phyloP scores from a whole-genome alignment of 1,140 invertebrate species.

The Drosophila arawakana region DNA sequence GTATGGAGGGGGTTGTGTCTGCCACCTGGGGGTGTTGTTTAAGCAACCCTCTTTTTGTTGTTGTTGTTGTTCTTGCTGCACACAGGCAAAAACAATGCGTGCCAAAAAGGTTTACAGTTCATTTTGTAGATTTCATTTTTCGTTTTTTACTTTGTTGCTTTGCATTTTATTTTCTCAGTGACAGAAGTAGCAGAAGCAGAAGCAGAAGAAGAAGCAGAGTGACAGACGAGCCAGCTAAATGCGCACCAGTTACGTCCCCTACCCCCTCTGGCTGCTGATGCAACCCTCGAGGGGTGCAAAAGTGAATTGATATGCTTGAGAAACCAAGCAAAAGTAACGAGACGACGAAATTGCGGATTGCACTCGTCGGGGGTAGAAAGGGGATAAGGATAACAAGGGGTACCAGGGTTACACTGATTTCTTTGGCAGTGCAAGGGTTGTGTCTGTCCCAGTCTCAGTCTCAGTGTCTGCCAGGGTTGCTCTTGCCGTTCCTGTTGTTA shows the following conservation, averaged over 20 bases:
- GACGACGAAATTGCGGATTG: constrained; percentile 69
- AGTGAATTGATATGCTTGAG: constrained; percentile 81
- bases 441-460: not conserved
- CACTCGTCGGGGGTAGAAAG: constrained; percentile 38
- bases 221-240: constrained; percentile 34
- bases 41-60: constrained; percentile 51
- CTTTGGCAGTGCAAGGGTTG: constrained; percentile 42
- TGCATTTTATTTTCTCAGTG: constrained; percentile 47
- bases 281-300: constrained; percentile 59
- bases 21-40: constrained; percentile 30
- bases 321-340: constrained; percentile 77
- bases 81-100: constrained; percentile 67
- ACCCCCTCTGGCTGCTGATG: constrained; percentile 26
- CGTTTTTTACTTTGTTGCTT: constrained; percentile 62
- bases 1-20: not conserved
- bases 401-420: constrained; percentile 60
- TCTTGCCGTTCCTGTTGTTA: constrained; percentile 1
- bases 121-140: constrained; percentile 69
- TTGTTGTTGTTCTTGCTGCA: constrained; percentile 21
- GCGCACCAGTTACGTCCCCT: constrained; percentile 14
- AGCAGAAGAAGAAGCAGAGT: constrained; percentile 1
- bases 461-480: constrained; percentile 7
- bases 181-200: constrained; percentile 16
- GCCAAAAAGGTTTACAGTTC: constrained; percentile 78
- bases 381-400: not conserved